phyloP scores from a whole-genome alignment of 2,113 vertebrate genomes.

The Chrysemys picta region DNA sequence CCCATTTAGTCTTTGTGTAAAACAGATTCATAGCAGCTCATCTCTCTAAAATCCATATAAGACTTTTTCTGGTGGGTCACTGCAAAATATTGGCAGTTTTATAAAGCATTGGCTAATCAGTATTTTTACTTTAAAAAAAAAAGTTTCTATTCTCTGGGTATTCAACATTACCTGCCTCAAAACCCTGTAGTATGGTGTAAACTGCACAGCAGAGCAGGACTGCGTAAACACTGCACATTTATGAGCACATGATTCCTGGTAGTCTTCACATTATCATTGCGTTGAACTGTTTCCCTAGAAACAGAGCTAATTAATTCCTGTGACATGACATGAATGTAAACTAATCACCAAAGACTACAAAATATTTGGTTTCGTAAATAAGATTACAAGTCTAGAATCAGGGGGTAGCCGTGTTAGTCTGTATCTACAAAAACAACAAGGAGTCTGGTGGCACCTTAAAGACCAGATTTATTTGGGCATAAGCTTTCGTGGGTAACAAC shows the following conservation, averaged over 20 bases:
- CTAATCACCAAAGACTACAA: constrained; percentile 49
- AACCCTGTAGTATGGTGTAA: constrained; percentile 2
- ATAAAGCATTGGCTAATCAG: neutral
- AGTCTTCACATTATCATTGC: constrained; percentile 27
- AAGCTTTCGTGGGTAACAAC: too few species aligned
- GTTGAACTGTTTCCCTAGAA: constrained; percentile 66
- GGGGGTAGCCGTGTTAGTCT: too few species aligned
- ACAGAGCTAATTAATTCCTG: constrained; percentile 67
- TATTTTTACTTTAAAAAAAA: neutral
- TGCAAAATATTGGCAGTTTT: neutral
- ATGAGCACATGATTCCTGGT: constrained; percentile 23
- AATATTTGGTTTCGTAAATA: constrained; percentile 26
- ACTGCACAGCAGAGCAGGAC: neutral
- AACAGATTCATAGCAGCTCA: neutral
- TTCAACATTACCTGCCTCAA: neutral
- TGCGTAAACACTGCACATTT: neutral
- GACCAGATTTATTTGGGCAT: too few species aligned
- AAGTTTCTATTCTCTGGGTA: neutral
- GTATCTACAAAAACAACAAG: too few species aligned
- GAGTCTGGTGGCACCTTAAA: too few species aligned
- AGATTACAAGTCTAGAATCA: constrained; percentile 3
- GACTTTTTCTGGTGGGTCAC: neutral
- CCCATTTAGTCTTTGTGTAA: neutral
- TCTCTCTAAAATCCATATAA: neutral
- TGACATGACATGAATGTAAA: constrained; percentile 61